Conservation (phyloP, 2,888 invertebrate genomes). For the Lithophane leautieri region DNA sequence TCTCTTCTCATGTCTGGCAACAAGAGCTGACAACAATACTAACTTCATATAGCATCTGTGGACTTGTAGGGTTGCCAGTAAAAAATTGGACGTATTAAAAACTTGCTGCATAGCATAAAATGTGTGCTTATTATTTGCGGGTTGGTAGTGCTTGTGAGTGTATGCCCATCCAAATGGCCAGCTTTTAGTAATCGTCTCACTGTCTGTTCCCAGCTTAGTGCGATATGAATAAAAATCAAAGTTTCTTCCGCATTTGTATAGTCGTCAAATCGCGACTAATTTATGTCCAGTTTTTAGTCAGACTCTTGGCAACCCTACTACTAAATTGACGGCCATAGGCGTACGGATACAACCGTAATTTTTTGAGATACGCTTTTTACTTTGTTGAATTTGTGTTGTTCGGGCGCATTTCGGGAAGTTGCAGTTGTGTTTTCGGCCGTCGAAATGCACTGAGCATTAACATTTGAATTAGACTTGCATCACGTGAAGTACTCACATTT, state of each 20-base stretch:
- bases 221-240: not conserved
- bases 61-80: slow-evolving; percentile 36
- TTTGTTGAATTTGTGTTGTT: not conserved
- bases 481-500: slow-evolving; percentile 7
- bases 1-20: slow-evolving; percentile 92
- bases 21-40: slow-evolving; percentile 79
- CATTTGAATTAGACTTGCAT: slow-evolving; percentile 17
- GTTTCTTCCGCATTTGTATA: not conserved
- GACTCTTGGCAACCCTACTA: slow-evolving; percentile 14
- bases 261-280: not conserved
- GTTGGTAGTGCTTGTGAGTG: slow-evolving; percentile 4
- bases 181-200: not conserved
- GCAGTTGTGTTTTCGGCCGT: not conserved
- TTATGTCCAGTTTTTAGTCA: not conserved
- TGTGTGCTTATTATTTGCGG: slow-evolving; percentile 10
- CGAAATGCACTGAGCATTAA: not conserved
- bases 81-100: not conserved
- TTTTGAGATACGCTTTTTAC: not conserved
- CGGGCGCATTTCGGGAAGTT: not conserved
- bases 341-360: not conserved
- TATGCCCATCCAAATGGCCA: not conserved
- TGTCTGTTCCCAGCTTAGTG: not conserved
- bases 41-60: slow-evolving; percentile 20
- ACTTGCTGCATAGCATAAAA: not conserved
- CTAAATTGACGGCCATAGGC: not conserved